Conservation (phyloP, 2,113 vertebrate genomes). For the Seriola dumerili region DNA sequence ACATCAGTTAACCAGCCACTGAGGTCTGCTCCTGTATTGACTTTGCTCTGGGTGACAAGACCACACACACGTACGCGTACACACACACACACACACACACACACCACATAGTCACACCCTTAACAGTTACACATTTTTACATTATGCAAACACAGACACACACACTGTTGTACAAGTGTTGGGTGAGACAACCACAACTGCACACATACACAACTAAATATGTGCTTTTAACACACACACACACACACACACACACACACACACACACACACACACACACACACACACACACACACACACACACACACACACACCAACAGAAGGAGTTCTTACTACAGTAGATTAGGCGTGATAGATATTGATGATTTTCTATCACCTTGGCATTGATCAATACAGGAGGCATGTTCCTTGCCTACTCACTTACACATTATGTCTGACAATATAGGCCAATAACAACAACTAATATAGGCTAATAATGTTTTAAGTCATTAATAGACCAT, state of each 20-base stretch:
- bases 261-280: constrained; percentile 1
- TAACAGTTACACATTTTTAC: background rate
- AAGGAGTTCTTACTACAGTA: constrained; percentile 15
- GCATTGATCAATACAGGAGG: constrained; percentile 39
- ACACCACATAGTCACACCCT: background rate
- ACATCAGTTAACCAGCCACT: constrained; percentile 55
- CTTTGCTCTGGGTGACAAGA: constrained; percentile 48
- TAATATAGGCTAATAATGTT: background rate
- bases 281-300: constrained; percentile 1
- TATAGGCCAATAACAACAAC: background rate
- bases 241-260: background rate
- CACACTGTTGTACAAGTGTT: background rate
- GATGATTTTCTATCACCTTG: constrained; percentile 47
- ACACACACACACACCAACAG: background rate
- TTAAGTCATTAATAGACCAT: constrained; percentile 8
- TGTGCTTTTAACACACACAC: background rate
- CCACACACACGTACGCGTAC: constrained; percentile 60
- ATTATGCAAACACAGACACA: background rate
- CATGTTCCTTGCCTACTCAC: background rate
- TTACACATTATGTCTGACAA: background rate
- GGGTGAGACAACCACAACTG: background rate
- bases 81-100: constrained; percentile 1
- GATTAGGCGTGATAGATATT: constrained; percentile 63
- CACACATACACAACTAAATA: background rate
- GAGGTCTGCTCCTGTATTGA: constrained; percentile 69